Conservation (phyloP, 2,113 vertebrate species). For the Miniopterus natalensis region DNA sequence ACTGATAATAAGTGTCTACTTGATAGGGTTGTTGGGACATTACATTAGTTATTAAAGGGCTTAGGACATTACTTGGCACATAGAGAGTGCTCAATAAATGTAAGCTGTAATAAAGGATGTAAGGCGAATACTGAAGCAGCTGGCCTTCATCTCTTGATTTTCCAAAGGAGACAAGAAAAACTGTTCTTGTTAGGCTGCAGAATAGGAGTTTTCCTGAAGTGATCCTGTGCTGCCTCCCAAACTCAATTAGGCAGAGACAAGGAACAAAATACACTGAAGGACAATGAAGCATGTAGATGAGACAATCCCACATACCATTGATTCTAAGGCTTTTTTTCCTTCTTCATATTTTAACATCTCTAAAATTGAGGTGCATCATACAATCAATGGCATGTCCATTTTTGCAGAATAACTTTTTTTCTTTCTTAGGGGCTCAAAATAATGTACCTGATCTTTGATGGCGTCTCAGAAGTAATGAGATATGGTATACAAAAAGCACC, state of each 20-base stretch:
- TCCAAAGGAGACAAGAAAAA: conserved; percentile 30
- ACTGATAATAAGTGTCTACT: not conserved
- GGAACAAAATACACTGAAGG: not conserved
- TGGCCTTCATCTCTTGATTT: not conserved
- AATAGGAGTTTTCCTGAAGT: not conserved
- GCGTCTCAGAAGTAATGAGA: not conserved
- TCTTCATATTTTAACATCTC: not conserved
- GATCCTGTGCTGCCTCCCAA: not conserved
- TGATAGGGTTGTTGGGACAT: not conserved
- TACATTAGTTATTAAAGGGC: not conserved
- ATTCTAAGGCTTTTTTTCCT: not conserved
- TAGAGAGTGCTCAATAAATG: not conserved
- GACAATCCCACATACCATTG: not conserved
- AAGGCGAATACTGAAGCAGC: not conserved
- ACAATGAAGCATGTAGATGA: not conserved
- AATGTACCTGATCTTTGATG: not conserved
- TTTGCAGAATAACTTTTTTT: not conserved
- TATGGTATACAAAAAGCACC: not conserved
- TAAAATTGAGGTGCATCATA: not conserved
- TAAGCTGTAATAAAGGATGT: not conserved
- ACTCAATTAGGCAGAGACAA: not conserved
- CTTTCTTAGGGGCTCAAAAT: not conserved
- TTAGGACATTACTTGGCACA: not conserved
- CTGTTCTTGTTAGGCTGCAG: not conserved
- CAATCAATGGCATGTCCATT: not conserved